Evolutionary conservation across 2,113 vertebrate species (phyloP).

Genomic region (Channa argus): DNA sequence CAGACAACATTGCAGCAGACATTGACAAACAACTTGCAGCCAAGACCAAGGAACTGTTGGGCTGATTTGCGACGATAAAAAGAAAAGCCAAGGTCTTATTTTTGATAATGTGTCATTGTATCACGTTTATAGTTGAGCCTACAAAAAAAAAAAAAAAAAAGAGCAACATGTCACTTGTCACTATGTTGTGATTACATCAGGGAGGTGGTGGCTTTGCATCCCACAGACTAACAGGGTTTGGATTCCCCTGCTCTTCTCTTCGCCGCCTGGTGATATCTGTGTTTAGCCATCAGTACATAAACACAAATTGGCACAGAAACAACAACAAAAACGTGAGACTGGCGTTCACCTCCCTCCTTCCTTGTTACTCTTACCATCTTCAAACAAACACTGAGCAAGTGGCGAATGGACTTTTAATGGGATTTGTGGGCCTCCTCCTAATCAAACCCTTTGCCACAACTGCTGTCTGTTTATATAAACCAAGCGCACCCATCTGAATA

Average conservation of each 20-base stretch:
- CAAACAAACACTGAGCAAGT: conserved; percentile 78
- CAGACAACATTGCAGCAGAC: conserved; percentile 83
- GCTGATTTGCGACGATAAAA: conserved; percentile 33
- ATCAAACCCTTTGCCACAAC: conserved; percentile 82
- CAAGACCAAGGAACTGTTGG: conserved; percentile 95
- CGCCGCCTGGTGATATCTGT: conserved; percentile 52
- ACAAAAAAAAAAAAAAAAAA: conserved; percentile 3
- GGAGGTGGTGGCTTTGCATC: neutral
- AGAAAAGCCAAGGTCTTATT: neutral
- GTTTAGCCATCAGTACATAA: conserved; percentile 54
- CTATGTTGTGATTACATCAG: neutral
- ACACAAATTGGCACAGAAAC: conserved; percentile 68
- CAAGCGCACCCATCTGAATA: conserved; percentile 77
- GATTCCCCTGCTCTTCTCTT: conserved; percentile 7
- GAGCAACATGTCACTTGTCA: neutral
- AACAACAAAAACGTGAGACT: conserved; percentile 36
- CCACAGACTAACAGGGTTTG: neutral
- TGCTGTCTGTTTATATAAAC: conserved; percentile 80
- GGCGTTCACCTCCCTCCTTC: conserved; percentile 60
- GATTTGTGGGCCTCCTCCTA: conserved; percentile 83
- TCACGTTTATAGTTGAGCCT: neutral
- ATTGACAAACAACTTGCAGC: conserved; percentile 90
- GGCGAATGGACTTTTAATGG: conserved; percentile 84
- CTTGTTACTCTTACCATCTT: conserved; percentile 70
- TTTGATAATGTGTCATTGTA: neutral